phyloP scores from a whole-genome alignment of 1,140 invertebrate genomes.

The Parapsyche elsis region DNA sequence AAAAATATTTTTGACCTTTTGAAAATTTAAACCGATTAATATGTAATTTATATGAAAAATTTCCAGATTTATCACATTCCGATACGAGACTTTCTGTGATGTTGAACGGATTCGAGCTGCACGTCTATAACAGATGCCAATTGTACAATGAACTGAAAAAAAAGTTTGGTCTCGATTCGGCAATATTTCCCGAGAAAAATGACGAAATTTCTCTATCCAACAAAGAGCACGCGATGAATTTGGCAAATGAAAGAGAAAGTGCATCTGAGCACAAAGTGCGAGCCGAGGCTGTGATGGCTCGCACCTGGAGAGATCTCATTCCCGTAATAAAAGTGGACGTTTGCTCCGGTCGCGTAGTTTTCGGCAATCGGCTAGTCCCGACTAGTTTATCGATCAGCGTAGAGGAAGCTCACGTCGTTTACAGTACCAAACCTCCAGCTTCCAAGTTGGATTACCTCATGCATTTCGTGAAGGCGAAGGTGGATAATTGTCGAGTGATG shows the following conservation, averaged over 20 bases:
- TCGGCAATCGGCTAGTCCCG: constrained; percentile 95
- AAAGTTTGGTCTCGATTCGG: constrained; percentile 85
- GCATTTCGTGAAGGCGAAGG: constrained; percentile 95
- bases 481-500: constrained; percentile 95
- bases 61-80: constrained; percentile 92
- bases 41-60: constrained; percentile 30
- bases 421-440: constrained; percentile 94
- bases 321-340: constrained; percentile 97
- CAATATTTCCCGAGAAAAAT: constrained; percentile 75
- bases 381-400: constrained; percentile 92
- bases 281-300: constrained; percentile 79
- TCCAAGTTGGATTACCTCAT: constrained; percentile 94
- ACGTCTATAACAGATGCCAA: constrained; percentile 94
- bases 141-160: constrained; percentile 91
- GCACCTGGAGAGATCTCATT: constrained; percentile 95
- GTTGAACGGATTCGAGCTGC: constrained; percentile 95
- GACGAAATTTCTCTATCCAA: constrained; percentile 61
- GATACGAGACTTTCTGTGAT: constrained; percentile 93
- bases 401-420: constrained; percentile 94
- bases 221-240: constrained; percentile 71
- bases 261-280: constrained; percentile 73
- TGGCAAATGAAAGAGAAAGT: constrained; percentile 69
- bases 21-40: background rate
- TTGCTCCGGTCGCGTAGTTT: constrained; percentile 89
- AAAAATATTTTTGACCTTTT: constrained; percentile 27